A percentile compares a stretch with the other conserved stretches of the same genome.
Evolutionary conservation across 2,113 vertebrate genomes (phyloP).

Genomic region (Campylomormyrus numenius): DNA sequence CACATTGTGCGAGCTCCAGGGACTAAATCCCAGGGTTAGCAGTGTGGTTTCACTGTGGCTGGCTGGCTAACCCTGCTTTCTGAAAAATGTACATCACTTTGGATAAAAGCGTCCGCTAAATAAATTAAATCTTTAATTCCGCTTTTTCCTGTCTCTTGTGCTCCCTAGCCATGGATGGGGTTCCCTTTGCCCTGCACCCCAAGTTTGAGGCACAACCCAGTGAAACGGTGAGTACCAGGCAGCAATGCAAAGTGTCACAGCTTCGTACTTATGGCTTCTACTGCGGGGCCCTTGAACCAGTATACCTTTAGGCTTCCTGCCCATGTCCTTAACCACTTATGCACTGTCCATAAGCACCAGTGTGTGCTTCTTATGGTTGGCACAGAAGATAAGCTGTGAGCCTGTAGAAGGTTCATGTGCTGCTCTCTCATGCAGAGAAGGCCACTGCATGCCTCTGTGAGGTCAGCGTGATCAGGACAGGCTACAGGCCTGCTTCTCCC

Average conservation of each 20-base stretch:
- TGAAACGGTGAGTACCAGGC: not conserved
- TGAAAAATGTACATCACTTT: not conserved
- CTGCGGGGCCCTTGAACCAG: not conserved
- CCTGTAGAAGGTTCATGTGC: not conserved
- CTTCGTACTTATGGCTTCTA: not conserved
- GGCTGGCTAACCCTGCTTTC: not conserved
- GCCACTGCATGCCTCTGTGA: not conserved
- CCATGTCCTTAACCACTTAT: not conserved
- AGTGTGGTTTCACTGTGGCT: too few relatives aligned
- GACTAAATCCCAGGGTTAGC: too few relatives aligned
- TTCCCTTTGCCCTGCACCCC: constrained; percentile 3
- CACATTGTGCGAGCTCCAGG: not conserved
- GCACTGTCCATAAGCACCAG: not conserved
- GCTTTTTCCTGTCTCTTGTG: not conserved
- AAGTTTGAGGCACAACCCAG: constrained; percentile 5
- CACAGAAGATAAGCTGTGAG: not conserved
- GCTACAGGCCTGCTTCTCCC: not conserved
- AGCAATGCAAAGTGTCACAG: not conserved
- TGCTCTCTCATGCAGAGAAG: not conserved
- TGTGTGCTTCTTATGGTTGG: not conserved
- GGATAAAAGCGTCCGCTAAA: not conserved
- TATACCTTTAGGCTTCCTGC: not conserved
- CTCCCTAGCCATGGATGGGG: constrained; percentile 5
- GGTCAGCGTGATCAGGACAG: not conserved
- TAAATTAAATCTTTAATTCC: not conserved